Percentiles rank a stretch among this genome's conserved stretches.
These are phyloP conservation scores for Penelope pileata DNA, from an alignment of 2,113 vertebrate genomes.

Conservation along the genomic window DNA sequence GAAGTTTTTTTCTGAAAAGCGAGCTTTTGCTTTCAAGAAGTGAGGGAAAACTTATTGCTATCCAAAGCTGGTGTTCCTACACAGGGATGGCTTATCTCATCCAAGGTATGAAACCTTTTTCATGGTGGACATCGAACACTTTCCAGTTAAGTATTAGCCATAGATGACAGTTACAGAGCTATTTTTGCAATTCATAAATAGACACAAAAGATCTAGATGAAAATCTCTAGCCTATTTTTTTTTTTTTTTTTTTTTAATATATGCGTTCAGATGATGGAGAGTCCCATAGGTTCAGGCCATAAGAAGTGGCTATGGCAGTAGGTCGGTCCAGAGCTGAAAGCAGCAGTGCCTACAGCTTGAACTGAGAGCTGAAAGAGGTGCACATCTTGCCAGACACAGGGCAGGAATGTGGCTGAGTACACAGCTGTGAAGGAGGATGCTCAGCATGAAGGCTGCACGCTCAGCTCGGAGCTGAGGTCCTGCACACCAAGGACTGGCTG, in stretches of 20 bases:
- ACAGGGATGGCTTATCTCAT: not conserved
- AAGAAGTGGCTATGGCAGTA: not conserved
- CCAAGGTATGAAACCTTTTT: not conserved
- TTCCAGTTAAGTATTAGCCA: not conserved
- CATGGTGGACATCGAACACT: not conserved
- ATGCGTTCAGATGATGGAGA: not conserved
- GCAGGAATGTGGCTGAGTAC: not conserved
- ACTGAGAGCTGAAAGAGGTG: not conserved
- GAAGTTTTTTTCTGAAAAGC: not conserved
- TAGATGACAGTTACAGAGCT: not conserved
- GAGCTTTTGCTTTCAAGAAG: not conserved
- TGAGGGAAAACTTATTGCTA: not conserved
- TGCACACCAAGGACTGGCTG: not conserved
- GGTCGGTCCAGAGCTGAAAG: not conserved
- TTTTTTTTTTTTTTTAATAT: too few species aligned
- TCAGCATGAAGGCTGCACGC: not conserved
- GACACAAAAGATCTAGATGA: not conserved
- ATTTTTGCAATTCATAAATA: not conserved
- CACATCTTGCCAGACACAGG: not conserved
- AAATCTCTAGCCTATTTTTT: not conserved
- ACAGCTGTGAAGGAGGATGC: not conserved
- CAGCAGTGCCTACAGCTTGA: not conserved
- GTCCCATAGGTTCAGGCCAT: not conserved
- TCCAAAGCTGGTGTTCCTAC: not conserved
- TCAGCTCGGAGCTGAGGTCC: not conserved